Evolutionary conservation across 2,888 invertebrate species (phyloP), one percentile per base, ranked within the genome.

Genomic region (Gibbula magus): DNA sequence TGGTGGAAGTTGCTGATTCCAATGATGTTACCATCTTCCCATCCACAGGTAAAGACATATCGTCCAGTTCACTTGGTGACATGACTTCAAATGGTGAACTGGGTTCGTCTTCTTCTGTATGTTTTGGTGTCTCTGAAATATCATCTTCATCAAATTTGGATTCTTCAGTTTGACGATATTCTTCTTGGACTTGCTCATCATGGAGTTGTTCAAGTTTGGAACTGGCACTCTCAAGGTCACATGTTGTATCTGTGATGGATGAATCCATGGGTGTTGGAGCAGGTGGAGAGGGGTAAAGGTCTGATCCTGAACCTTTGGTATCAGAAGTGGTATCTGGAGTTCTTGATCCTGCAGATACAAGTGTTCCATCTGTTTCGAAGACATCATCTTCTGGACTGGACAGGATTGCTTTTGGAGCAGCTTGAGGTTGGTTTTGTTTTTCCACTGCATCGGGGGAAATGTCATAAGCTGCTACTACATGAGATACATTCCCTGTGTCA

Each of bases 361-460:
- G 86, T 16, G 91, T 87, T 25, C 91, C 88, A 81, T 92, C 92
- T 54, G 89, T 88, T 85, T 93, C 93, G 90, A 92, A 92, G 7
- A 92, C 92, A 78, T 93, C 93, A 89, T 93, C 93, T 82, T 93
- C 93, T 39, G 93, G 91, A 77, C 93, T 93, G 8, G 93, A 92
- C 4, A 92, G 85, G 73, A 92, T 92, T 67, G 91, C 87, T 81
- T 90, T 90, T 5, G 91, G 86, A 77, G 90, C 89, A 77, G 90
- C 88, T 75, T 91, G 94, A 87, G 96, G 96, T 87, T 95, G 95
- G 88, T 95, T 95, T 67, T 90, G 90, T 77, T 91, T 91, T 83
- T 92, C 92, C 0, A 92, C 91, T 39, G 90, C 87, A 83, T 92
- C 92, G 75, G 92, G 92, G 20, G 91, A 91, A 52, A 92, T 86